Base-by-base conservation (phyloP, 1,140 invertebrate genomes). In the Arion vulgaris region DNA sequence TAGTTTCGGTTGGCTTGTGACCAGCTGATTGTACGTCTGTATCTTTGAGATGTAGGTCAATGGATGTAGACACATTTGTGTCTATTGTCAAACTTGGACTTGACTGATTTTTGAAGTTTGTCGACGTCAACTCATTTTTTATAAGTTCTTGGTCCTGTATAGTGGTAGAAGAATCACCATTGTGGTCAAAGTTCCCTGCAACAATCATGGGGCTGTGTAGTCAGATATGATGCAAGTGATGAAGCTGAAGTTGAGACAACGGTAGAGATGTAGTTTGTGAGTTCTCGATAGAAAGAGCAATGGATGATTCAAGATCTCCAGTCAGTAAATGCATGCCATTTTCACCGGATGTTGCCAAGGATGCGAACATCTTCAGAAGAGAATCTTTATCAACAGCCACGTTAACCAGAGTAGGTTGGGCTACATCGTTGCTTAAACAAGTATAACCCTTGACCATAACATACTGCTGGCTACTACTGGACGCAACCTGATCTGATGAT, bases 381-480 rank as follows among this genome's bases (percentile, higher is more conserved):
- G 78, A 69, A n/a, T 80, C 78, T 36, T 51, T 80, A 66, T 80
- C 78, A 39, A 80, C 66, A 36, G 78, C 78, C 78, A 80, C 62
- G 26, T 80, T 80, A 32, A 80, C 78, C 51, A 80, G 41, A 23
- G 78, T 80, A 2, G 78, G 78, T n/a, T 80, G 78, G 5, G n/a
- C 78, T 28, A 39, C 34, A 28, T 80, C 57, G 15, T 38, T 41
- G 41, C 28, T 49, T 39, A 80, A 7, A n/a, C 68, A 80, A 0
- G 78, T 80, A 26, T 80, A 80, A 9, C 78, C 78, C 51, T 80
- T 80, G n/a, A 80, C 68, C 23, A 80, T 66, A 32, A 71, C 66
- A 71, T 41, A 80, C 78, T 80, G 78, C 11, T 62, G 78, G 62
- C 26, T 41, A 23, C 53, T 68, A 9, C 19, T 4, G 5, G 17